These are phyloP conservation scores for Microdon myrmicae DNA, from an alignment of 2,888 invertebrate species.

Conservation along the genomic window DNA sequence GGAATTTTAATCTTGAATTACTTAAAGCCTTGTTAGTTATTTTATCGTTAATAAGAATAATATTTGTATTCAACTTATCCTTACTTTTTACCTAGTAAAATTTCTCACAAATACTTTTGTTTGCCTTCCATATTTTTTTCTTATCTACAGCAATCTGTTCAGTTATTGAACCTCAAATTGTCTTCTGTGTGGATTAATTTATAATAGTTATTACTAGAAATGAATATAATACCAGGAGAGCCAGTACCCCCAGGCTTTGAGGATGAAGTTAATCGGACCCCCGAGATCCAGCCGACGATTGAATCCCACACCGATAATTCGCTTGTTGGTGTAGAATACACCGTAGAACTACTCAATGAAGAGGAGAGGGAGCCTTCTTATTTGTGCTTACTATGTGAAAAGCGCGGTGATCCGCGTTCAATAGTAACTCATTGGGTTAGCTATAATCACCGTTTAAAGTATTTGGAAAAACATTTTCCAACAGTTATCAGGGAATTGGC, in stretches of 20 bases:
- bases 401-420: slow-evolving; percentile 81
- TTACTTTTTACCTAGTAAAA: too few species aligned
- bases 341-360: slow-evolving; percentile 77
- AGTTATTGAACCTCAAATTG: too few species aligned
- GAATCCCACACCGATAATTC: slow-evolving; percentile 67
- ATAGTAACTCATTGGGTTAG: slow-evolving; percentile 83
- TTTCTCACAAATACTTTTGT: too few species aligned
- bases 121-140: slow-evolving; percentile 16
- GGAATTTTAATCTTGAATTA: too few species aligned
- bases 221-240: slow-evolving; percentile 71
- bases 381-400: slow-evolving; percentile 81
- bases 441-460: slow-evolving; percentile 79
- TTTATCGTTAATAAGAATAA: too few species aligned
- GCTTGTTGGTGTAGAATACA: slow-evolving; percentile 80
- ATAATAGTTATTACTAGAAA: slow-evolving; percentile 34
- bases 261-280: slow-evolving; percentile 69
- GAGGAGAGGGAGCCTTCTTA: slow-evolving; percentile 77
- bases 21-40: too few species aligned
- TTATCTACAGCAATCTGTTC: background rate
- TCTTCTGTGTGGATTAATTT: background rate
- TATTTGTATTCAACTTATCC: too few species aligned
- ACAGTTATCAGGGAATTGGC: slow-evolving; percentile 72
- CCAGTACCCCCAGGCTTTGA: slow-evolving; percentile 79
- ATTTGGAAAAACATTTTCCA: slow-evolving; percentile 70
- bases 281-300: slow-evolving; percentile 69